Percentiles rank a stretch among this genome's conserved stretches.
Conservation (phyloP, 2,113 vertebrate genomes). For the Sterrhoptilus dennistouni region DNA sequence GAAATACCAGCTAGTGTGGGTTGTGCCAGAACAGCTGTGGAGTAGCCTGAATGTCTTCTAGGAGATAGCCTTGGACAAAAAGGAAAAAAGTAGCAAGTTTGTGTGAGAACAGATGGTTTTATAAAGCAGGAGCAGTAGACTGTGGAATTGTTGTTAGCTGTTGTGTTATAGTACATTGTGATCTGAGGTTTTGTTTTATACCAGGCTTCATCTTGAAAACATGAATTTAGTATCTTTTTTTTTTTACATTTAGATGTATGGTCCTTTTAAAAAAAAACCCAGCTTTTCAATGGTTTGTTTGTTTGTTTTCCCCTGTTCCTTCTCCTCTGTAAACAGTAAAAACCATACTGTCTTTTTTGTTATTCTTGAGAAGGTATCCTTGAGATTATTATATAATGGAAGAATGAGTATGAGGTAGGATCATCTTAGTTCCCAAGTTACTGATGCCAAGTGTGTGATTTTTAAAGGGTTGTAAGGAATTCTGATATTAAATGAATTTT, state of each 20-base stretch:
- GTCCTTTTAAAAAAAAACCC: neutral
- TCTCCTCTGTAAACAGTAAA: neutral
- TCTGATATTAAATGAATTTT: neutral
- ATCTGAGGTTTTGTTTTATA: neutral
- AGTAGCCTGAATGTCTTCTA: neutral
- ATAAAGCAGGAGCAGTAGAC: neutral
- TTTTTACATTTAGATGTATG: neutral
- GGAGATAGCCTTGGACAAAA: slow-evolving; percentile 17
- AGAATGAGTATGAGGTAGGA: neutral
- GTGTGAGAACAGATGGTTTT: slow-evolving; percentile 4
- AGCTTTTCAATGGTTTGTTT: neutral
- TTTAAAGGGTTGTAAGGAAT: neutral
- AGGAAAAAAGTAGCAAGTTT: slow-evolving; percentile 17
- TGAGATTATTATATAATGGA: neutral
- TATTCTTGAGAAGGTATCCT: neutral
- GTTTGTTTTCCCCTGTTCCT: neutral
- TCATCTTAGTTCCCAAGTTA: neutral
- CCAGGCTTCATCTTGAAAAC: neutral
- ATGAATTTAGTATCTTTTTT: neutral
- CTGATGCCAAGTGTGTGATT: neutral
- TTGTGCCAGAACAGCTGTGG: neutral
- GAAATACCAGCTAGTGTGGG: neutral
- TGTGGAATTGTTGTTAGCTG: neutral
- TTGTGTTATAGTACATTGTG: neutral
- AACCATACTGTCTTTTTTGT: neutral